These are phyloP conservation scores for Rhagoletis pomonella DNA, from an alignment of 1,140 invertebrate species.

Conservation along the genomic window DNA sequence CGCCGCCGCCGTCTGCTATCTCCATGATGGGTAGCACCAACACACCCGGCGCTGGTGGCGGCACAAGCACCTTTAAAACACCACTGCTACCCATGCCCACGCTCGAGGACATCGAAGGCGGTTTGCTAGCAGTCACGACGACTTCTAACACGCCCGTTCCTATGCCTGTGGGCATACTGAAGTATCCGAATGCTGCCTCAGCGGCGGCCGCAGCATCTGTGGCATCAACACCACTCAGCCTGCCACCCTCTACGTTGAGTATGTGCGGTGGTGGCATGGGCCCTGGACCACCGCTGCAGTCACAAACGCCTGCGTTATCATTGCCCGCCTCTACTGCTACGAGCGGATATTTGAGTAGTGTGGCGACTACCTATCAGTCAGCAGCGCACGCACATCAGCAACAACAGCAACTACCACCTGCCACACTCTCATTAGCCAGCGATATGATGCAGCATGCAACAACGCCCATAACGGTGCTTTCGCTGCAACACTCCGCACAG, in stretches of 20 bases:
- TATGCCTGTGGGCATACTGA: conserved; percentile 56
- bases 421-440: conserved; percentile 57
- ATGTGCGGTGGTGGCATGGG: conserved; percentile 52
- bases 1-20: conserved; percentile 26
- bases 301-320: neutral
- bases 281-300: conserved; percentile 45
- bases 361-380: neutral
- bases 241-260: conserved; percentile 34
- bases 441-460: conserved; percentile 55
- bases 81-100: conserved; percentile 68
- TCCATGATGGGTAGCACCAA: neutral
- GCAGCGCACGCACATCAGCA: conserved; percentile 58
- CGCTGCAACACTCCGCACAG: conserved; percentile 31
- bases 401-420: conserved; percentile 58
- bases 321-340: neutral
- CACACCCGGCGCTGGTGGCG: conserved; percentile 52
- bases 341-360: neutral
- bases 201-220: conserved; percentile 28
- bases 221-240: conserved; percentile 22
- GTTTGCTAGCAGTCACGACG: conserved; percentile 58
- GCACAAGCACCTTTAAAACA: conserved; percentile 65
- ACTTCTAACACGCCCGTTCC: conserved; percentile 55
- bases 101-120: conserved; percentile 67
- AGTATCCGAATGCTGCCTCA: conserved; percentile 50
- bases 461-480: conserved; percentile 47